phyloP scores from a whole-genome alignment of 2,888 invertebrate species.

The Euplexia lucipara region DNA sequence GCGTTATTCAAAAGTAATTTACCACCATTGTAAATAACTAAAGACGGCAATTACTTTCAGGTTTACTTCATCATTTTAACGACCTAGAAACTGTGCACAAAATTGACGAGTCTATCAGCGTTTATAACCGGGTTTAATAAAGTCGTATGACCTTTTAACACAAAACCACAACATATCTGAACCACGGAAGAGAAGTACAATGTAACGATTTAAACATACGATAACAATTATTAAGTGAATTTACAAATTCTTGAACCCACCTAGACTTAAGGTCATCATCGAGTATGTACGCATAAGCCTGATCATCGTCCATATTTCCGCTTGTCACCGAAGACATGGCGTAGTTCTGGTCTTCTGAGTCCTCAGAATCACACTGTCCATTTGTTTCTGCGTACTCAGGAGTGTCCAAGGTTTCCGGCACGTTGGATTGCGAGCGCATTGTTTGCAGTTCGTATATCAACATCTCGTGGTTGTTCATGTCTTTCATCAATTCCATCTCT shows the following conservation, averaged over 20 bases:
- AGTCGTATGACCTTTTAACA: constrained; percentile 65
- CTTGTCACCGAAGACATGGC: constrained; percentile 83
- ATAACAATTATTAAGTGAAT: constrained; percentile 40
- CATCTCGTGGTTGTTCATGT: constrained; percentile 92
- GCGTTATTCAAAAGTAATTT: constrained; percentile 33
- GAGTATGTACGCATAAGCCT: constrained; percentile 86
- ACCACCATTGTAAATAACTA: constrained; percentile 33
- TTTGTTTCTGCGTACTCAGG: constrained; percentile 74
- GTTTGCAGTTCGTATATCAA: constrained; percentile 93
- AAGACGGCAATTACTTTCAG: constrained; percentile 32
- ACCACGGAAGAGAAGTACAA: constrained; percentile 57
- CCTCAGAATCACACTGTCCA: constrained; percentile 84
- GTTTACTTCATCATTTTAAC: constrained; percentile 44
- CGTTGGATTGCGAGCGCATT: constrained; percentile 91
- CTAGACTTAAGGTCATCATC: constrained; percentile 89
- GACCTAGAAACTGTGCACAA: constrained; percentile 55
- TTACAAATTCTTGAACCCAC: constrained; percentile 68
- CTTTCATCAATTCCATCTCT: constrained; percentile 83
- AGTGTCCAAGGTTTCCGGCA: constrained; percentile 76
- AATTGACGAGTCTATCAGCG: constrained; percentile 47
- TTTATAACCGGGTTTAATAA: constrained; percentile 60
- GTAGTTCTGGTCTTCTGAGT: constrained; percentile 85
- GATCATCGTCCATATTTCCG: constrained; percentile 85
- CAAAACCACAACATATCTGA: constrained; percentile 51
- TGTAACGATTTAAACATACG: constrained; percentile 41